Conservation (phyloP, 2,797 vertebrate genomes). For the Menidia menidia region DNA sequence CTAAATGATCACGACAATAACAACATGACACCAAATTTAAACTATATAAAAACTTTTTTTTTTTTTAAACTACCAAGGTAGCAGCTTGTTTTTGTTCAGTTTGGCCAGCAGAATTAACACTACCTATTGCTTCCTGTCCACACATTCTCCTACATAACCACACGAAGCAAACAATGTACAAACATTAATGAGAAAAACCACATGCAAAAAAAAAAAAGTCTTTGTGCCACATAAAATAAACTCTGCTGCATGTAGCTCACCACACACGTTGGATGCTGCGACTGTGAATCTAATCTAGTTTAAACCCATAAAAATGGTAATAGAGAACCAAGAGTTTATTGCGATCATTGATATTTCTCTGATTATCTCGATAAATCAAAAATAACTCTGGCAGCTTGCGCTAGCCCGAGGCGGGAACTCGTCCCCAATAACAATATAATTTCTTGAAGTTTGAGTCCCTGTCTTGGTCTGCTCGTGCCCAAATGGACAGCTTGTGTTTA, state of each 20-base stretch:
- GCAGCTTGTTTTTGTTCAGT: no score
- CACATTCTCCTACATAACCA: no score
- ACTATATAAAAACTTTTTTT: no score
- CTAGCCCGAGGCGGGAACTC: neutral
- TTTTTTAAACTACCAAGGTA: no score
- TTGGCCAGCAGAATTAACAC: no score
- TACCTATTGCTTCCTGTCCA: no score
- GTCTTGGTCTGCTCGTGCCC: constrained; percentile 45
- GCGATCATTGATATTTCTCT: constrained; percentile 2
- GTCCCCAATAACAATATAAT: constrained; percentile 1
- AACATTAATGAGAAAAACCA: no score
- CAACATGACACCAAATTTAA: no score
- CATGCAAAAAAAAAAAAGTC: no score
- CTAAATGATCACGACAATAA: no score
- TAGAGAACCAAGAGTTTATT: neutral
- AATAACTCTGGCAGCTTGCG: neutral
- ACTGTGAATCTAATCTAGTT: neutral
- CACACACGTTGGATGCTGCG: neutral
- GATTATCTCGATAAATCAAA: neutral
- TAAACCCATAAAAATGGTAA: neutral
- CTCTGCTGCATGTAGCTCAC: neutral
- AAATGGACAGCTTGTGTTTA: constrained; percentile 34
- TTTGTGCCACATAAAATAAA: no score
- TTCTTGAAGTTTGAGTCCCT: constrained; percentile 12
- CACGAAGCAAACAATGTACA: no score